phyloP scores from a whole-genome alignment of 2,797 vertebrate genomes.

The Octomys mimax region DNA sequence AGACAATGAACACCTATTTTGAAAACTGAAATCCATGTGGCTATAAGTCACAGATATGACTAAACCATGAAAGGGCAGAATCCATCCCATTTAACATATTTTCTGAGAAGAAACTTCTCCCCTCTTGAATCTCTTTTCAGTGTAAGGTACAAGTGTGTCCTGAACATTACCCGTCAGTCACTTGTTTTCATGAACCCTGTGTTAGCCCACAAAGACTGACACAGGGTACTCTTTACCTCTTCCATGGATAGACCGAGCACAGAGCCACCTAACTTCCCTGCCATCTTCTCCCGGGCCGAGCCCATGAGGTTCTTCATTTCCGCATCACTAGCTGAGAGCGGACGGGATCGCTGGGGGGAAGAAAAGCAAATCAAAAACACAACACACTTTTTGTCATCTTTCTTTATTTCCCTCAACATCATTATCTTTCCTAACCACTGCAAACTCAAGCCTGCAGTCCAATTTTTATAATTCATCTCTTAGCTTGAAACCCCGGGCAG shows the following conservation, averaged over 20 bases:
- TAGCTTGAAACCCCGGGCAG: constrained; percentile 48
- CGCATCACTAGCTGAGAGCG: constrained; percentile 90
- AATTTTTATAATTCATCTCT: constrained; percentile 57
- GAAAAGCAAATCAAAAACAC: constrained; percentile 64
- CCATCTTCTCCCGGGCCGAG: constrained; percentile 89
- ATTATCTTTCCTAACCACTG: constrained; percentile 27
- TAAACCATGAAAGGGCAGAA: neutral
- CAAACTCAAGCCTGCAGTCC: constrained; percentile 67
- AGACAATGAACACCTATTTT: neutral
- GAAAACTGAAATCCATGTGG: constrained; percentile 27
- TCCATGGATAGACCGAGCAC: constrained; percentile 94
- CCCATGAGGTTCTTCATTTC: constrained; percentile 89
- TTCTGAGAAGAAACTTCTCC: constrained; percentile 23
- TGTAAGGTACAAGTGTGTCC: neutral
- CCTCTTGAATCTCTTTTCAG: neutral
- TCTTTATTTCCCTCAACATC: constrained; percentile 39
- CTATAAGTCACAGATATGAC: neutral
- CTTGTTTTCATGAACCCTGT: neutral
- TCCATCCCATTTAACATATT: neutral
- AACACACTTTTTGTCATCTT: neutral
- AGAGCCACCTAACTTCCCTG: constrained; percentile 89
- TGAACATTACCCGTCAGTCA: constrained; percentile 16
- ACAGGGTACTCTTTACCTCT: constrained; percentile 91
- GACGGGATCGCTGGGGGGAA: constrained; percentile 90
- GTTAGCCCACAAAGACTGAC: constrained; percentile 48